Percentiles rank a stretch among this genome's conserved stretches.
Conservation (phyloP, 1,140 invertebrate genomes). For the Coptotermes formosanus region DNA sequence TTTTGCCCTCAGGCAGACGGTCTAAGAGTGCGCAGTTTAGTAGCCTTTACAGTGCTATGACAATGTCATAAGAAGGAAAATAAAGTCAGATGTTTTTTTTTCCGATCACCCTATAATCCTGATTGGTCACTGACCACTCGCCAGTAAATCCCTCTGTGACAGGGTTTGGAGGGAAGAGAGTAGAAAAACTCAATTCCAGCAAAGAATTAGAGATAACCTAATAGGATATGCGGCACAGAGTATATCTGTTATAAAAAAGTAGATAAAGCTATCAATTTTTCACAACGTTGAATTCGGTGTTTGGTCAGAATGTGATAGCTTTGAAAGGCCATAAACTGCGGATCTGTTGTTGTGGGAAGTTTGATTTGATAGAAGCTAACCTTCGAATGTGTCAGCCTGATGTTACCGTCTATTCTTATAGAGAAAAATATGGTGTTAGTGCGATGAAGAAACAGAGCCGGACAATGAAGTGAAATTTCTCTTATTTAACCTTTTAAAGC, state of each 20-base stretch:
- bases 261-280: constrained; percentile 18
- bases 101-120: constrained; percentile 14
- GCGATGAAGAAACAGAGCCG: no score
- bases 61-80: not conserved
- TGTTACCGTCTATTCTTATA: not conserved
- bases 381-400: not conserved
- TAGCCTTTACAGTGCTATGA: not conserved
- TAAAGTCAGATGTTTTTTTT: not conserved
- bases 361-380: not conserved
- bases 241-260: not conserved
- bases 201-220: not conserved
- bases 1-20: not conserved
- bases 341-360: not conserved
- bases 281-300: not conserved
- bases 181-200: not conserved
- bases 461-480: not conserved
- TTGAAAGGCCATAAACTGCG: not conserved
- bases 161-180: not conserved
- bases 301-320: not conserved
- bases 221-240: not conserved
- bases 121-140: constrained; percentile 8
- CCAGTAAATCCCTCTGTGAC: not conserved
- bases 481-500: not conserved
- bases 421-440: not conserved
- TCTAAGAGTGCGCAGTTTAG: not conserved